Evolutionary conservation across 2,797 vertebrate genomes (phyloP), one percentile per base, ranked within the genome.

Genomic region (Clarias laeviceps): DNA sequence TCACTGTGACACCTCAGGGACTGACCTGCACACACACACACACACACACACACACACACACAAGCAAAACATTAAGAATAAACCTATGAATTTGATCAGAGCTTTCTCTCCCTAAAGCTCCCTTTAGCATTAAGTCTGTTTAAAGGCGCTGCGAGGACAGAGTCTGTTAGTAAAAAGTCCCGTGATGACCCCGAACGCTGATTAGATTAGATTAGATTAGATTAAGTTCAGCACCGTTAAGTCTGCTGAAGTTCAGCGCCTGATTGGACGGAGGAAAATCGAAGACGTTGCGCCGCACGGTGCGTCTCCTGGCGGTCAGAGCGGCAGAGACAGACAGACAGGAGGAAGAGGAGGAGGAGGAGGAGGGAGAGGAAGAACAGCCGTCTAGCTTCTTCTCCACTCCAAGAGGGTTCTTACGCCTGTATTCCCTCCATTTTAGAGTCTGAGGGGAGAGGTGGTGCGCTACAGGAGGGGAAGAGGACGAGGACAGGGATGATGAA

Each of bases 361-460:
- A n/a, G 91, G 90, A 95, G 88, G 85, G 93, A 74, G 4, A 93
- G 89, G 8, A 84, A 82, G 89, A 84, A 5, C 85, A 61, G 32
- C 82, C 77, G 66, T 92, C 94, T 0, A 93, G 91, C 80, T 91
- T 70, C 0, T 93, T 92, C 86, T 97, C 97, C 90, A 96, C 90
- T 61, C 97, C 97, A 87, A 99, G 93, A 15, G 98, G 98, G 93
- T 99, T 99, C 90, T 95, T 96, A 45, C 96, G 96, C 64, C 98
- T 96, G 91, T 99, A 99, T 89, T 99, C 98, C 84, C 96, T 95
- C 98, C 98, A 99, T 93, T 99, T 99, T 88, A 99, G 95, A 0
- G 97, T 97, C 96, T 99, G 97, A 1, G 97, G 98, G 70, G 98
- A 99, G 80, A 99, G 96, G 92, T 98, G 98, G 91, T 99, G 97